phyloP scores from a whole-genome alignment of 2,113 vertebrate genomes.

The Herpetotheres cachinnans region DNA sequence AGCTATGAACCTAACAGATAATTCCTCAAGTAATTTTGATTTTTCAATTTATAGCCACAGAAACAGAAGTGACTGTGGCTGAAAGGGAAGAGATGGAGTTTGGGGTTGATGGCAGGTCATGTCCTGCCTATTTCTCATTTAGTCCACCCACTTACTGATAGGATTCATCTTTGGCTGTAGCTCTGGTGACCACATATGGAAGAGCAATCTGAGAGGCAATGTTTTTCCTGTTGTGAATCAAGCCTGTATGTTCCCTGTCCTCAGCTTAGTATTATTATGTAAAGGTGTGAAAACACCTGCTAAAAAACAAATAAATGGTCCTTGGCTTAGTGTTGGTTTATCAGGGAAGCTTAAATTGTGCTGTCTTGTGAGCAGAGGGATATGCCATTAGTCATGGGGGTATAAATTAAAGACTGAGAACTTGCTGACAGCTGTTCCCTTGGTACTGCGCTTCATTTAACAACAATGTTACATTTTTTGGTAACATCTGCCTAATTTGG shows the following conservation, averaged over 20 bases:
- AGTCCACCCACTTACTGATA: accelerated
- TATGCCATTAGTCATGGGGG: accelerated
- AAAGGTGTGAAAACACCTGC: not conserved
- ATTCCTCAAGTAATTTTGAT: not conserved
- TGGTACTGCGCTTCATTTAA: not conserved
- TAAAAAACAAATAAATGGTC: not conserved
- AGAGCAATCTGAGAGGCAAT: not conserved
- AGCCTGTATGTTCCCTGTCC: not conserved
- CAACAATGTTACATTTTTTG: not conserved
- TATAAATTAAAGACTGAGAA: not conserved
- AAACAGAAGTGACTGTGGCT: not conserved
- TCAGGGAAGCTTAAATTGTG: not conserved
- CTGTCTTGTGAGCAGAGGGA: not conserved
- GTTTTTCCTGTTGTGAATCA: not conserved
- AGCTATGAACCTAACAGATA: not conserved
- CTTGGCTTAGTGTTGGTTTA: not conserved
- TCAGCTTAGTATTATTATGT: not conserved
- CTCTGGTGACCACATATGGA: not conserved
- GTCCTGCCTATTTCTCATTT: not conserved
- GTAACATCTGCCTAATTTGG: not conserved
- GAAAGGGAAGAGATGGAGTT: not conserved
- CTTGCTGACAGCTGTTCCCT: not conserved
- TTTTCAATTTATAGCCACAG: not conserved
- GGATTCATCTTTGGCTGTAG: not conserved
- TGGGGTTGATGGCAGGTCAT: not conserved